Percentiles rank a stretch among this genome's conserved stretches.
These are phyloP conservation scores for Hirtodrosophila duncani DNA, from an alignment of 2,888 invertebrate species.

Conservation along the genomic window DNA sequence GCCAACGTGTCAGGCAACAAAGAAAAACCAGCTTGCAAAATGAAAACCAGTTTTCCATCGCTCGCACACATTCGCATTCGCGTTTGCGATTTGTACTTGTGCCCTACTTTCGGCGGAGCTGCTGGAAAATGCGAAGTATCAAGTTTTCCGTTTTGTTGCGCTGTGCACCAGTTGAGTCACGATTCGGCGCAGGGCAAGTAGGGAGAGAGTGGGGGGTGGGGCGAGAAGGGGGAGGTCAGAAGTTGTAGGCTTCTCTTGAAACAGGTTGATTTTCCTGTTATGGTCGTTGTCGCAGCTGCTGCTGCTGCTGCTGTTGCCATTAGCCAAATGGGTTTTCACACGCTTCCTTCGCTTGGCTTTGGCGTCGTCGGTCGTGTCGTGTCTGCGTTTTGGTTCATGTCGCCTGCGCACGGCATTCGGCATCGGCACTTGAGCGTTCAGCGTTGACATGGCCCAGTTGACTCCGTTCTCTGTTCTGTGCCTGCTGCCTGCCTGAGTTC, in stretches of 20 bases:
- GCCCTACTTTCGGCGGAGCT: constrained; percentile 48
- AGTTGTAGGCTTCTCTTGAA: constrained; percentile 23
- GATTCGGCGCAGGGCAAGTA: neutral
- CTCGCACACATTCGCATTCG: neutral
- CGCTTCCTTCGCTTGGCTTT: constrained; percentile 47
- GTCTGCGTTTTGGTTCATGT: constrained; percentile 27
- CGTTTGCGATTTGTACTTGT: constrained; percentile 39
- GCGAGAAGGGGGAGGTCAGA: neutral
- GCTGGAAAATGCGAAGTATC: constrained; percentile 47
- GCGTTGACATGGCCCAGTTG: neutral
- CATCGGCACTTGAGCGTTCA: too few species aligned
- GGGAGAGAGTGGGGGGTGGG: neutral
- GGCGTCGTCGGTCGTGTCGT: neutral
- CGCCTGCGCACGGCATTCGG: constrained; percentile 35
- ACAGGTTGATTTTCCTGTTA: constrained; percentile 70
- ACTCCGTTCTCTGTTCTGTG: too few species aligned
- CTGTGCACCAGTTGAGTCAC: constrained; percentile 35
- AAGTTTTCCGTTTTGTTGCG: constrained; percentile 42
- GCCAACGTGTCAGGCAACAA: constrained; percentile 54
- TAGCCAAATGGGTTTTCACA: constrained; percentile 72
- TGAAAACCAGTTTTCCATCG: constrained; percentile 54
- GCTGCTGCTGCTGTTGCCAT: too few species aligned
- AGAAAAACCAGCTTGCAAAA: constrained; percentile 39
- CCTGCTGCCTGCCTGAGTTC: too few species aligned
- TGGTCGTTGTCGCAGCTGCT: too few species aligned